Base-by-base conservation (phyloP, 2,888 invertebrate species). In the Lycia hirtaria region DNA sequence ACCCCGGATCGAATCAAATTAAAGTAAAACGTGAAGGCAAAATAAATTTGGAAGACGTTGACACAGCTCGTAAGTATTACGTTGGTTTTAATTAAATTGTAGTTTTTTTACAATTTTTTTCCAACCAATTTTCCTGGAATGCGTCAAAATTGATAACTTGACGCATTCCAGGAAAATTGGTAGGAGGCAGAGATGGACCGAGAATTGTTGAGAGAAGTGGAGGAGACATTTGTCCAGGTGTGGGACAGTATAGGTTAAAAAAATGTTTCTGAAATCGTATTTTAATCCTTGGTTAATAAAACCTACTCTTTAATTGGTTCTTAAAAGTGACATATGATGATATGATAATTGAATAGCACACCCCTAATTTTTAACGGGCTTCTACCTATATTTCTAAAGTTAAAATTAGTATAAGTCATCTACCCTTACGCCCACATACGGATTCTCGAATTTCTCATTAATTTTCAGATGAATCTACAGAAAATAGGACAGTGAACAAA, bases 401-500 rank as follows among this genome's bases (percentile, higher is more conserved):
- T 41, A 15, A 10, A 14, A 41, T 41, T 20, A 38, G 15, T n/a
- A 10, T 24, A 15, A 17, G 4, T 15, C 41, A 26, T 28, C 28
- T 15, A 15, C 17, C 38, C 14, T 22, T 22, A 20, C 22, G 14
- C 22, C 5, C 19, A 22, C 2, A 15, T 10, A 41, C 3, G 24
- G 15, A 17, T 41, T 41, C 24, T 41, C 19, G 19, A 26, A 48
- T 48, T 22, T 38, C 14, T 12, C 14, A 33, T 49, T 32, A 28
- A 44, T 73, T 74, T 81, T 38, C 76, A 88, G 88, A 76, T 20
- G 73, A 75, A 37, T 56, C 73, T 20, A 50, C 73, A 2, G 76
- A 75, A 49, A 80, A 74, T 50, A 81, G 79, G 63, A 70, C 78
- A 2, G 80, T 88, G 3, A 83, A 81, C 55, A 92, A 91, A 66